These are phyloP conservation scores for Oryzias sinensis DNA, from an alignment of 2,797 vertebrate species.

Conservation along the genomic window DNA sequence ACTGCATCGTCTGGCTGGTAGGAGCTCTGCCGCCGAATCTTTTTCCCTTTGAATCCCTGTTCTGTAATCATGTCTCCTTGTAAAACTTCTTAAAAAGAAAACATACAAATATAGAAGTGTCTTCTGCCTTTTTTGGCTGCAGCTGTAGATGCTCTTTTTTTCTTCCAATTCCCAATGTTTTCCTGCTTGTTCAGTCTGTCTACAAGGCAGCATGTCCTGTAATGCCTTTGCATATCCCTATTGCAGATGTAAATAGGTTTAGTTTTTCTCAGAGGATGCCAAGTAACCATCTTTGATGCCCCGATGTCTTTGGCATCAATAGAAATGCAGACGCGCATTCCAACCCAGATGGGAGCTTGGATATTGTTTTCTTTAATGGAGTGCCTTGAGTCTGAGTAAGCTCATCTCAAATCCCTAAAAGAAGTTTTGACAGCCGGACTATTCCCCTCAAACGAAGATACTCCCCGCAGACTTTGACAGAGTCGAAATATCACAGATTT, in stretches of 20 bases:
- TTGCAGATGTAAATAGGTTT: conserved; percentile 53
- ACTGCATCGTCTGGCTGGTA: conserved; percentile 37
- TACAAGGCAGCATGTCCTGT: conserved; percentile 6
- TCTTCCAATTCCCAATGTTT: conserved; percentile 28
- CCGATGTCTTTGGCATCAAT: conserved; percentile 12
- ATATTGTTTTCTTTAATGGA: conserved; percentile 1
- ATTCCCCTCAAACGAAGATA: conserved; percentile 10
- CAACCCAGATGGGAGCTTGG: conserved; percentile 14
- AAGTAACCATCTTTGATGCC: too few relatives aligned
- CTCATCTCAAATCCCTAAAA: conserved; percentile 13
- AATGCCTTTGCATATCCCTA: conserved; percentile 19
- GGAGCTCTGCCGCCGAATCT: conserved; percentile 43
- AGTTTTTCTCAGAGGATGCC: conserved; percentile 19
- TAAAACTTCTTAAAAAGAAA: conserved; percentile 29
- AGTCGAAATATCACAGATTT: conserved; percentile 35
- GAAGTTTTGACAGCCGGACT: conserved; percentile 30
- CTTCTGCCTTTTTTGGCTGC: conserved; percentile 17
- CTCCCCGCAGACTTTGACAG: conserved; percentile 16
- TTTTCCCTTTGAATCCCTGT: conserved; percentile 26
- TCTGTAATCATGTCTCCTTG: conserved; percentile 53
- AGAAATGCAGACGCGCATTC: conserved; percentile 29
- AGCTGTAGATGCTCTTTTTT: conserved; percentile 23
- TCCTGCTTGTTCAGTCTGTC: conserved; percentile 20
- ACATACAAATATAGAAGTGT: conserved; percentile 12
- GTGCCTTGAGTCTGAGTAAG: conserved; percentile 25